Percentiles rank a stretch among this genome's conserved stretches.
Conservation (phyloP, 2,113 vertebrate species). For the Paratilapia polleni region DNA sequence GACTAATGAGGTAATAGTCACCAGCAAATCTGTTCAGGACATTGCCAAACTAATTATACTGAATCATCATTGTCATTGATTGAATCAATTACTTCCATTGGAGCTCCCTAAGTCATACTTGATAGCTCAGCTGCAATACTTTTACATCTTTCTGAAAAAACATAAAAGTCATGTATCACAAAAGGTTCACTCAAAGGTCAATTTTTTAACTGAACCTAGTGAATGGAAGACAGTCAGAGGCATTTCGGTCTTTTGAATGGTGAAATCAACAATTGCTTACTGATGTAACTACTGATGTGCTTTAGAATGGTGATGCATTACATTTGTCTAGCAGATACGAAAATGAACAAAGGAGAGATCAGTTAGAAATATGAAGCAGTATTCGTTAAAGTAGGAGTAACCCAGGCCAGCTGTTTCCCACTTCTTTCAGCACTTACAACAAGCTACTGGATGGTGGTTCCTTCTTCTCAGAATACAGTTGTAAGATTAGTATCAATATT, state of each 20-base stretch:
- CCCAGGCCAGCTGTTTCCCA: neutral
- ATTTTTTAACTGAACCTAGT: neutral
- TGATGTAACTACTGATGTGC: accelerated
- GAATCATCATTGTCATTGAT: neutral
- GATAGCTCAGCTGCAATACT: neutral
- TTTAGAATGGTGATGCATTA: neutral
- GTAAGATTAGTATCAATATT: neutral
- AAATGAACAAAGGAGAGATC: neutral
- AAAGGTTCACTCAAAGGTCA: neutral
- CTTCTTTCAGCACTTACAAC: neutral
- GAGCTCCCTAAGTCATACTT: neutral
- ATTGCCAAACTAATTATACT: neutral
- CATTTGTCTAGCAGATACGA: neutral
- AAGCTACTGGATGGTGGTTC: neutral
- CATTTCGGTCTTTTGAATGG: neutral
- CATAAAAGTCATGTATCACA: neutral
- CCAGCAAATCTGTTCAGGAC: neutral
- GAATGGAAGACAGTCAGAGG: neutral
- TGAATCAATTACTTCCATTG: neutral
- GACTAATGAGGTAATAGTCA: neutral
- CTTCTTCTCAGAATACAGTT: neutral
- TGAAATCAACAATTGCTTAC: neutral
- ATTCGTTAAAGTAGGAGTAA: neutral
- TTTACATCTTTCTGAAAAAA: neutral
- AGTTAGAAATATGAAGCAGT: neutral